Conservation (phyloP, 2,113 vertebrate genomes). For the Empidonax traillii region DNA sequence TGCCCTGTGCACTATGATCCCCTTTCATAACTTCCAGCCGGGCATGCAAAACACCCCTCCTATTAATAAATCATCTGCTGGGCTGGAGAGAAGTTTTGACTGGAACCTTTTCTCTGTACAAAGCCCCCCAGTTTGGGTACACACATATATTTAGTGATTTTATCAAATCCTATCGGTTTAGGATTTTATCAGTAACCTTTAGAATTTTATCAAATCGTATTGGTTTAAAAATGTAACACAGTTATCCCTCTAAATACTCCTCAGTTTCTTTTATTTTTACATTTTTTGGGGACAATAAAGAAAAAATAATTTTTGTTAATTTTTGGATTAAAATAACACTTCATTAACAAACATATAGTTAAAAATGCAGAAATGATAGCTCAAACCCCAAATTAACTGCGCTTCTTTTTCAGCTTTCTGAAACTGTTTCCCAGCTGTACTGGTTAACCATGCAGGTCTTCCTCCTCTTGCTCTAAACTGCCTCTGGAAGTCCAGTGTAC, state of each 20-base stretch:
- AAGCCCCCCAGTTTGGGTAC: neutral
- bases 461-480: neutral
- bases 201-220: neutral
- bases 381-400: neutral
- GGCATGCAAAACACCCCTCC: neutral
- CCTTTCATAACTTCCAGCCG: constrained; percentile 13
- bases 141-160: neutral
- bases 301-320: neutral
- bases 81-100: neutral
- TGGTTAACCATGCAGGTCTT: neutral
- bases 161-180: neutral
- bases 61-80: neutral
- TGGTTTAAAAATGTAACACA: neutral
- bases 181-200: neutral
- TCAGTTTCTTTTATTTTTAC: neutral
- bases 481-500: neutral
- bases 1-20: neutral
- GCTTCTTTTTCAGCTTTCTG: neutral
- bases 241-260: neutral
- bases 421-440: neutral
- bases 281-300: neutral
- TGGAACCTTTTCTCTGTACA: neutral
- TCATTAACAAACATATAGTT: neutral
- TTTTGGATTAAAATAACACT: neutral
- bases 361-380: neutral